Evolutionary conservation across 2,797 vertebrate genomes (phyloP), one percentile per base, ranked within the genome.

Genomic region (Borostomias antarcticus): DNA sequence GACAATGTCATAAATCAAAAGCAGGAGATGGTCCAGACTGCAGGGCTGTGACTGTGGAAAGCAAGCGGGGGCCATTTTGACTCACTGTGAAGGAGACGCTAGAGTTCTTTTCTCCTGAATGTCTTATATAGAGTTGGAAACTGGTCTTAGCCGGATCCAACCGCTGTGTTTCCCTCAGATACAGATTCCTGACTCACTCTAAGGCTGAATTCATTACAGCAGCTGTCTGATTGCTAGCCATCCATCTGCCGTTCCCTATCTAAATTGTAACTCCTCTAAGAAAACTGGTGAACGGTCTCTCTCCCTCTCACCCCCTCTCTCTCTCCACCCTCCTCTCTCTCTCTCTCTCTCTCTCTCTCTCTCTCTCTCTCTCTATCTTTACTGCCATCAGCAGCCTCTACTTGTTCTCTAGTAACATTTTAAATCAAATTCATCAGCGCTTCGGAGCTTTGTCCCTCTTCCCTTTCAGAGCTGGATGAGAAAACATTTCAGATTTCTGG

Each of bases 141-240:
- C 40, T 43, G 19, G 25, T 15, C 25, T 25, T 21, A 52, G 50
- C 7, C 19, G 25, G 9, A 52, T 19, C 50, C 8, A 2, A 23
- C 19, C 28, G 4, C 15, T n/a, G 21, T 5, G 2, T 62, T n/a
- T 21, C 50, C 58, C 37, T 28, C n/a, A 8, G 7, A 30, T 33
- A 30, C 66, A 64, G 69, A 78, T 80, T 85, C 78, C 57, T 85
- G 78, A 85, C 76, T 75, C 77, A 77, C 82, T 82, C 78, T 85
- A 73, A 53, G n/a, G 69, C 70, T 83, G 80, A 87, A 88, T 79
- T 86, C 85, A 89, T 87, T 81, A 87, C 81, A 80, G 75, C 85
- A 85, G 82, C 76, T 85, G 85, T 82, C 85, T 90, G 84, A 89
- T 87, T 83, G 81, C 74, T 32, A 64, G 72, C 72, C 71, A 66